Evolutionary conservation across 1,140 invertebrate genomes (phyloP).

Genomic region (Cylas formicarius): DNA sequence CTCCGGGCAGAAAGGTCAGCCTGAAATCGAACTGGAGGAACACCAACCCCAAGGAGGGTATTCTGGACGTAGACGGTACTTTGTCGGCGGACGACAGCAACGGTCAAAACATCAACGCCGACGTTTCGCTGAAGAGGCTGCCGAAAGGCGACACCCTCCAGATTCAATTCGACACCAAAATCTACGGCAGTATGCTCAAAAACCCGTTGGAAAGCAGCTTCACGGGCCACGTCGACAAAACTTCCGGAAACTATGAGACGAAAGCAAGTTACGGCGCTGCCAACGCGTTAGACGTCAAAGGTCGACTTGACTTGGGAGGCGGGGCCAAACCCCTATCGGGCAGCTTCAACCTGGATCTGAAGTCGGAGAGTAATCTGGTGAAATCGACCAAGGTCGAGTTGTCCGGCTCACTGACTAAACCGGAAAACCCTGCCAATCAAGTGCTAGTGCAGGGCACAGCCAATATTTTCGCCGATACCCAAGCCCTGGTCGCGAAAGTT

Average conservation of each 20-base stretch:
- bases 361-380: conserved; percentile 47
- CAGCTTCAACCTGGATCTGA: conserved; percentile 40
- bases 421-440: not conserved
- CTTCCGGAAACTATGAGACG: conserved; percentile 26
- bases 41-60: conserved; percentile 42
- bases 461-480: conserved; percentile 17
- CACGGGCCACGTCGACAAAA: conserved; percentile 28
- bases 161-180: conserved; percentile 23
- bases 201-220: conserved; percentile 34
- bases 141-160: conserved; percentile 38
- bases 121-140: conserved; percentile 38
- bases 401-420: conserved; percentile 22
- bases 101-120: conserved; percentile 42
- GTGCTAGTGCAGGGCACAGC: conserved; percentile 19
- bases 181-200: conserved; percentile 41
- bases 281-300: conserved; percentile 11
- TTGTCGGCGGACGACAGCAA: conserved; percentile 32
- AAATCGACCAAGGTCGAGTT: conserved; percentile 43
- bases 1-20: conserved; percentile 42
- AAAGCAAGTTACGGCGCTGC: conserved; percentile 28
- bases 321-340: conserved; percentile 40
- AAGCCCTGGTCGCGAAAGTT: conserved; percentile 13
- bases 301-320: conserved; percentile 32
- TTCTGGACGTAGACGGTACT: conserved; percentile 38
- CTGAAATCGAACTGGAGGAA: conserved; percentile 37